phyloP scores from a whole-genome alignment of 2,113 vertebrate genomes.

The Microtus pennsylvanicus region DNA sequence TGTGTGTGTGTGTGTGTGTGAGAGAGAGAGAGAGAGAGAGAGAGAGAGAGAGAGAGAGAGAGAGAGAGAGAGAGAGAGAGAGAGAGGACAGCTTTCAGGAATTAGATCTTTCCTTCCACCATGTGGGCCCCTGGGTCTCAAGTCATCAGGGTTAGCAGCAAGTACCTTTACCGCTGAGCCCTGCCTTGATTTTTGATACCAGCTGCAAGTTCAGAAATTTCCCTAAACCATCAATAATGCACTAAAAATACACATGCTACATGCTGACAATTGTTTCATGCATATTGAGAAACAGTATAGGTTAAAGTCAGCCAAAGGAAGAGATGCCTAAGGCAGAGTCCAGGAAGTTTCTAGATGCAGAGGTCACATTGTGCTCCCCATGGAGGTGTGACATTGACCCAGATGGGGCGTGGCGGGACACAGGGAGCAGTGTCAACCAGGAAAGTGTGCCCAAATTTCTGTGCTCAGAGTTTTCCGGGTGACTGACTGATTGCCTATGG shows the following conservation, averaged over 20 bases:
- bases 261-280: background rate
- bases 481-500: background rate
- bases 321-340: background rate
- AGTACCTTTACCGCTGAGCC: background rate
- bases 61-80: too few relatives aligned
- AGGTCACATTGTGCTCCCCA: background rate
- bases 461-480: background rate
- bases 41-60: too few relatives aligned
- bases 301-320: background rate
- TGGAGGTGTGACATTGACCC: background rate
- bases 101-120: background rate
- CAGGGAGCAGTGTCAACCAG: background rate
- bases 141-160: background rate
- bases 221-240: background rate
- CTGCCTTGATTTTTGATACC: background rate
- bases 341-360: background rate
- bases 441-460: background rate
- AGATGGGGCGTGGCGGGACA: background rate
- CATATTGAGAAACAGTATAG: background rate
- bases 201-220: background rate
- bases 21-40: background rate
- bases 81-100: background rate
- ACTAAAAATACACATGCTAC: background rate
- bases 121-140: background rate
- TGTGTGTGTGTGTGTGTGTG: background rate